phyloP scores from a whole-genome alignment of 1,140 invertebrate species.

The Melanaphis sacchari region DNA sequence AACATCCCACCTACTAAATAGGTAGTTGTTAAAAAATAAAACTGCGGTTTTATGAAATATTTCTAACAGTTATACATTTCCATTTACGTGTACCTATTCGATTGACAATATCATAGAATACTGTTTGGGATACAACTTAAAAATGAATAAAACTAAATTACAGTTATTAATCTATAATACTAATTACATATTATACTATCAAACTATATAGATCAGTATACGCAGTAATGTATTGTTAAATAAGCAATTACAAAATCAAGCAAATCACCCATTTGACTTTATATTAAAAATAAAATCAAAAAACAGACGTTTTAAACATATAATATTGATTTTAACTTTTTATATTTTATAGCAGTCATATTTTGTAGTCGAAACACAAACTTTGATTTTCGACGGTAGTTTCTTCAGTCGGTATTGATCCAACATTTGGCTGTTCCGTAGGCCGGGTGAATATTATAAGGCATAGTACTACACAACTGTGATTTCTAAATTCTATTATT shows the following conservation, averaged over 20 bases:
- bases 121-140: not conserved
- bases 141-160: not conserved
- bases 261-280: not conserved
- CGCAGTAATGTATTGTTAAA: not conserved
- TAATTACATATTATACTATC: not conserved
- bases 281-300: not conserved
- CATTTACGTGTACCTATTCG: too few relatives aligned
- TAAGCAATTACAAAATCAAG: not conserved
- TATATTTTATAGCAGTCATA: constrained; percentile 29
- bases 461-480: constrained; percentile 24
- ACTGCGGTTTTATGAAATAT: too few relatives aligned
- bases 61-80: too few relatives aligned
- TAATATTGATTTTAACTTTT: constrained; percentile 19
- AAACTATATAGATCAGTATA: not conserved
- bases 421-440: constrained; percentile 33
- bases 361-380: constrained; percentile 35
- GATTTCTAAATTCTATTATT: constrained; percentile 24
- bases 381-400: constrained; percentile 48
- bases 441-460: constrained; percentile 36
- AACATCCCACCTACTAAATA: not conserved
- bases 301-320: constrained; percentile 7
- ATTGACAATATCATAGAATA: not conserved
- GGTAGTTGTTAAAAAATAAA: too few relatives aligned
- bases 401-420: constrained; percentile 40
- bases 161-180: not conserved